Evolutionary conservation across 2,888 invertebrate genomes (phyloP).

Genomic region (Hyalella azteca): DNA sequence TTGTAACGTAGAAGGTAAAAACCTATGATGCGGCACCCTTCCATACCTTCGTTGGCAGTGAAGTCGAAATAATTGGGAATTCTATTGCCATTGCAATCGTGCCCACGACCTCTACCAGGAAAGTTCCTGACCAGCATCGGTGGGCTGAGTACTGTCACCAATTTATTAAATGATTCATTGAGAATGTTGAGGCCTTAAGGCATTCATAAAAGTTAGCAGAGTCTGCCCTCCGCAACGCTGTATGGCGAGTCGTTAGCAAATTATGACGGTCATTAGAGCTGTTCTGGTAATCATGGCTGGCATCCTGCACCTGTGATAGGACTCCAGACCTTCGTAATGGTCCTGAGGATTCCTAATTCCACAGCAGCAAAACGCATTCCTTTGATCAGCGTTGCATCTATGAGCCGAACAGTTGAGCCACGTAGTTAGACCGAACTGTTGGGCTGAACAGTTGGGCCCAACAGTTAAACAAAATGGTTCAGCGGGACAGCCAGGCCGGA

Average conservation of each 20-base stretch:
- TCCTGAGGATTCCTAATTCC: too few relatives aligned
- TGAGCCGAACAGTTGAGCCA: too few relatives aligned
- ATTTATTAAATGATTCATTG: neutral
- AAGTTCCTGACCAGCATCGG: neutral
- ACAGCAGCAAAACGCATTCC: too few relatives aligned
- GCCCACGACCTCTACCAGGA: neutral
- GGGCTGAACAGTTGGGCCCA: too few relatives aligned
- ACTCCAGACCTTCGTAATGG: conserved; percentile 6
- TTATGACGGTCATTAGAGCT: conserved; percentile 3
- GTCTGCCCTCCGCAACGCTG: neutral
- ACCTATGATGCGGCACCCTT: too few relatives aligned
- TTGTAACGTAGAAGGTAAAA: too few relatives aligned
- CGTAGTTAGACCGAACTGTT: too few relatives aligned
- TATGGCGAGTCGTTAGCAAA: neutral
- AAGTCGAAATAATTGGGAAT: neutral
- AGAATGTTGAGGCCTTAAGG: neutral
- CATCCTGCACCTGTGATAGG: neutral
- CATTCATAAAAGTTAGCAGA: neutral
- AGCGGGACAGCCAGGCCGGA: too few relatives aligned
- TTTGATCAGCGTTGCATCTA: too few relatives aligned
- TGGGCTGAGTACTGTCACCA: neutral
- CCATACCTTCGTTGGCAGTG: neutral
- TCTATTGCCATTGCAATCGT: neutral
- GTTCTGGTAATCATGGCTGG: neutral
- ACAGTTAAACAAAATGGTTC: too few relatives aligned